Evolutionary conservation across 2,797 vertebrate genomes (phyloP), one percentile per base, ranked within the genome.

Genomic region (Malurus leucopterus): DNA sequence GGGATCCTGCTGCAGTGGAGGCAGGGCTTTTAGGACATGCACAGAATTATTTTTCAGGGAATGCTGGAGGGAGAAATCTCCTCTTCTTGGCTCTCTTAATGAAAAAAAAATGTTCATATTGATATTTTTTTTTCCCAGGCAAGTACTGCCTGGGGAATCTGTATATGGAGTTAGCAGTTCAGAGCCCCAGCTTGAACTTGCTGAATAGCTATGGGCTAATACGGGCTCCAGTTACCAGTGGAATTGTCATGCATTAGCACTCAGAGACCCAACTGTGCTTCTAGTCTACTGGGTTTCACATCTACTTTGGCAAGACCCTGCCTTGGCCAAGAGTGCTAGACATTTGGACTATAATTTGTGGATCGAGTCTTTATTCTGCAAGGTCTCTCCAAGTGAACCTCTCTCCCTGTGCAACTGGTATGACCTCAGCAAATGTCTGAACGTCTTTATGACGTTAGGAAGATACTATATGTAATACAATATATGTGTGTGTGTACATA

Each of bases 11-110:
- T 6, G 0, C 40, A 59, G 22, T 1, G 1, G 55, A 78, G 46
- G 27, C 41, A 19, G 17, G 29, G 30, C 23, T 58, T 82, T 68
- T 44, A 53, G 84, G 78, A 58, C 8, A 6, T 12, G 40, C 50
- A 46, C 5, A 41, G 30, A n/a, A 38, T 68, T 82, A 63, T 85
- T 78, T 78, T 79, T 81, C 55, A 53, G 63, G 68, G 81, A 74
- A 71, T 81, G 20, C 62, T 70, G 21, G 65, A 65, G 46, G 18
- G 27, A 78, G 34, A 57, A 85, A 53, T 50, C 51, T 65, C 38
- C 32, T 74, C 38, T 75, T 19, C 34, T 78, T 2, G 0, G 3
- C n/a, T 83, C 16, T 71, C 65, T 62, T 58, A 67, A 78, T 61
- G 24, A 43, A 83, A 87, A 83, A 87, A 78, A 77, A 64, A n/a